Conservation (phyloP, 2,113 vertebrate species). For the Pelodiscus sinensis region DNA sequence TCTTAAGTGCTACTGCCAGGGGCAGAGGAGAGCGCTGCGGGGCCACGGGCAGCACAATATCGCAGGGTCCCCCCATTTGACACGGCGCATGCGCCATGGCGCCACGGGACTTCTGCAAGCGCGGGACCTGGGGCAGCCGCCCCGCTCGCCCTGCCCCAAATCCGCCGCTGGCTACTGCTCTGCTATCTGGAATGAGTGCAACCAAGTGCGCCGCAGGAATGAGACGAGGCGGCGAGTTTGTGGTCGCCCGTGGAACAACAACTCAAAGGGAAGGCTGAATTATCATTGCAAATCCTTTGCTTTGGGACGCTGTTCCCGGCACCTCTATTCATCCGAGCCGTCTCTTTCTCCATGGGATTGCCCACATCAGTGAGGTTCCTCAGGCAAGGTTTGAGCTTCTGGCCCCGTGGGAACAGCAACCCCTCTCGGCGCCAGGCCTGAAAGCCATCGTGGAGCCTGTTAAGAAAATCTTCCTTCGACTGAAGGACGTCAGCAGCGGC, state of each 20-base stretch:
- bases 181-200: neutral
- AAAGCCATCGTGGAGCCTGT: neutral
- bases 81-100: too few species aligned
- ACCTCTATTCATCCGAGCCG: neutral
- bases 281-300: neutral
- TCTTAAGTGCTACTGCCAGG: neutral
- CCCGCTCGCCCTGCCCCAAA: too few species aligned
- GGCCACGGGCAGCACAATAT: too few species aligned
- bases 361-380: neutral
- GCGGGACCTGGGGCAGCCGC: too few species aligned
- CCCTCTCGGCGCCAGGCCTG: neutral
- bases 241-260: neutral
- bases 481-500: neutral
- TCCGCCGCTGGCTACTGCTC: too few species aligned
- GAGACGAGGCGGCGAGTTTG: neutral
- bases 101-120: too few species aligned
- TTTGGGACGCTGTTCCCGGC: neutral
- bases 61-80: too few species aligned
- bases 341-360: neutral
- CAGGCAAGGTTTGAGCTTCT: neutral
- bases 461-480: neutral
- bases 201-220: neutral
- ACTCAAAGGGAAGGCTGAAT: neutral
- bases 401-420: neutral
- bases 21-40: too few species aligned